Base-by-base conservation (phyloP, 2,113 vertebrate genomes). In the Cyphomyrus discorhynchus region DNA sequence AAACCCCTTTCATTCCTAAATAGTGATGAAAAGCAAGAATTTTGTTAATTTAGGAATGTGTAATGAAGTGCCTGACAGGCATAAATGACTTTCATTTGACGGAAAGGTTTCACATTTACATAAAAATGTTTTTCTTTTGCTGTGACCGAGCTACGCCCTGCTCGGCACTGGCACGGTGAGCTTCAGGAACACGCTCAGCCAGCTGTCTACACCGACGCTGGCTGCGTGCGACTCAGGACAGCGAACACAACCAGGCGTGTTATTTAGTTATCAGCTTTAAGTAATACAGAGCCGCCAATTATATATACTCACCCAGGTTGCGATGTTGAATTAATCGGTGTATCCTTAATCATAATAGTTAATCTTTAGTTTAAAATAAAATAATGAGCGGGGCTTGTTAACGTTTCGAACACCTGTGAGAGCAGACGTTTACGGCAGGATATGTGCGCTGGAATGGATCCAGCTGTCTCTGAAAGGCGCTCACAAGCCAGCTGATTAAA, bases 381-480 rank as follows among this genome's bases (percentile, higher is more conserved):
- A 93, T 94, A 94, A 95, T 94, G 94, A 94, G 94, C 88, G 56
- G 91, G 39, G 86, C 91, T 93, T 92, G 93, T 94, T 93, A 93
- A 92, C 90, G 91, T 93, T 91, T 92, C 89, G 90, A 93, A 93
- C 95, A 95, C 92, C 94, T 95, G 94, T 91, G 92, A 93, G 92
- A 92, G 92, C 93, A 93, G 93, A 90, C 91, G 11, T 52, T 92
- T 89, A 80, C 90, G 87, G 53, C 86, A 52, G 80, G 58, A 83
- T 86, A 39, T 87, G 89, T 62, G 52, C 53, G 21, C 82, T 91
- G 90, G 52, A 62, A 77, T 83, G 90, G 49, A 46, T 88, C 90
- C 90, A 90, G 17, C 66, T 8, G 58, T 50, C 86, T 82, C 77
- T 6, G 6, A 62, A 49, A 84, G 45, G 45, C 86, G 6, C 74